Evolutionary conservation across 2,113 vertebrate genomes (phyloP), one percentile per base, ranked within the genome.

Genomic region (Oreotragus oreotragus): DNA sequence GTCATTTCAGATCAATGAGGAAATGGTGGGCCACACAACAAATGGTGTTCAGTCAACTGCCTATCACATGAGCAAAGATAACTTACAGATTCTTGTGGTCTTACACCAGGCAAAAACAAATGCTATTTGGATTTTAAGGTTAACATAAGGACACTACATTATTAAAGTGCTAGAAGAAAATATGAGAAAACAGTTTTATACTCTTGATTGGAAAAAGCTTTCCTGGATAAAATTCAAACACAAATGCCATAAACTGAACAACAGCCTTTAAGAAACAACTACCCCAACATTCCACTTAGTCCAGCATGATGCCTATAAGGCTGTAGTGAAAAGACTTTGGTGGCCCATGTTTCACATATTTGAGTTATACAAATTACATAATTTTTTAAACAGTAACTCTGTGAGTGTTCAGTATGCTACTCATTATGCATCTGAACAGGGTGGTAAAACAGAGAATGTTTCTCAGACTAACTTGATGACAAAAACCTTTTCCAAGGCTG

Each of bases 81-180:
- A 83, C 28, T 17, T 16, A 76, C 0, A 88, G 45, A 28, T 70
- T 62, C 57, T 25, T 53, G 66, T 19, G 55, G 45, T 62, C 47
- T 23, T 45, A 51, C 0, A 49, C 1, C 62, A 45, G 21, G 45
- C 47, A 83, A 90, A 94, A 95, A 62, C 43, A 94, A 94, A 94
- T 43, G 6, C 27, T 47, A 76, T 64, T 87, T 88, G 53, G 53
- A 92, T 47, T 86, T 64, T 57, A 80, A 89, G 57, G 62, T 80
- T 60, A 97, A 43, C 57, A 88, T 11, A 49, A 76, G 47, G 25
- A 96, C 55, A 91, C 7, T 51, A 94, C 80, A 91, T 79, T 85
- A 84, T 45, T 89, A 95, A 96, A 70, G 55, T 51, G 33, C 90
- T 88, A 89, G 70, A 62, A 97, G 84, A 88, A 47, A 79, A 83